phyloP scores from a whole-genome alignment of 2,113 vertebrate genomes.

The Azemiops feae region DNA sequence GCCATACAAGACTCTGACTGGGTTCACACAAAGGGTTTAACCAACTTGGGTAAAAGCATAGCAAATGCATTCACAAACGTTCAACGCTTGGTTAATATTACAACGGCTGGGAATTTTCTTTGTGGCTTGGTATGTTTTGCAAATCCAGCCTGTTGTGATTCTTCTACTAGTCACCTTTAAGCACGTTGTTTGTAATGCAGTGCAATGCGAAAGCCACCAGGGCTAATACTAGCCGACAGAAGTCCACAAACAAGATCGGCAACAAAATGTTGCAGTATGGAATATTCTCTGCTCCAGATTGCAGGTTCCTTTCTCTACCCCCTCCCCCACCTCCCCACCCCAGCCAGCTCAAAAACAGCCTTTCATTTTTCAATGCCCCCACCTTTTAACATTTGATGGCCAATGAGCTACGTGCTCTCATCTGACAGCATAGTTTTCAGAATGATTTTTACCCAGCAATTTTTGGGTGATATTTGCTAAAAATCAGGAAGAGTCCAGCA shows the following conservation, averaged over 20 bases:
- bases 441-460: background rate
- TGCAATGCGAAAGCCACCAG: background rate
- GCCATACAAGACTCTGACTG: background rate
- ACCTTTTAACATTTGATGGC: background rate
- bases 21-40: background rate
- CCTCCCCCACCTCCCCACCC: background rate
- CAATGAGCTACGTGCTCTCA: background rate
- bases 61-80: background rate
- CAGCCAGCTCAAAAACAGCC: background rate
- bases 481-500: background rate
- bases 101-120: too few species aligned
- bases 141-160: background rate
- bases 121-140: background rate
- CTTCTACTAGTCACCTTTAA: background rate
- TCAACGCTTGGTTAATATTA: too few species aligned
- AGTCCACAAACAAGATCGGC: background rate
- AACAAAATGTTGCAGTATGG: background rate
- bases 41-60: background rate
- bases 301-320: background rate
- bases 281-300: background rate
- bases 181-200: background rate
- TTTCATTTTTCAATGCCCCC: background rate
- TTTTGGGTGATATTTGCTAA: background rate
- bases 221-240: background rate
- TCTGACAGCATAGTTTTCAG: background rate